phyloP scores from a whole-genome alignment of 2,888 invertebrate genomes.

The Cerastoderma edule region DNA sequence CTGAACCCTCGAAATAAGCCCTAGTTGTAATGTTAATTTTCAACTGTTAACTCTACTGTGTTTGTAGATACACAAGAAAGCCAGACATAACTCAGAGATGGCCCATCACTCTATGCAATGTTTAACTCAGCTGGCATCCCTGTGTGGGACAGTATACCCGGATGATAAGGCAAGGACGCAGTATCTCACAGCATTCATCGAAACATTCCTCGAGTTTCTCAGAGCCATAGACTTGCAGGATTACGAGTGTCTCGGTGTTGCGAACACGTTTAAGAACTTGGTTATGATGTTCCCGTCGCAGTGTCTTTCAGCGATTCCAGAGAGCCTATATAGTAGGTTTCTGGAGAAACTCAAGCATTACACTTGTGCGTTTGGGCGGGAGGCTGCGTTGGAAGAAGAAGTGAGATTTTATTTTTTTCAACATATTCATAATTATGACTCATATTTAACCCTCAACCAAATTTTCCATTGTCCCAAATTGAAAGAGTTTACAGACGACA shows the following conservation, averaged over 20 bases:
- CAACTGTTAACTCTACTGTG: no score
- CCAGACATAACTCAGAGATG: slow-evolving; percentile 90
- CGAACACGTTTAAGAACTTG: slow-evolving; percentile 88
- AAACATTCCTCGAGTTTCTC: slow-evolving; percentile 87
- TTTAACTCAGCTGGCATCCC: slow-evolving; percentile 91
- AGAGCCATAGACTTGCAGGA: slow-evolving; percentile 87
- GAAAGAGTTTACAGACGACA: no score
- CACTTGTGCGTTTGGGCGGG: slow-evolving; percentile 88
- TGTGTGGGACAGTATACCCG: slow-evolving; percentile 87
- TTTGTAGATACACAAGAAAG: slow-evolving; percentile 89
- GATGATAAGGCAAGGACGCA: slow-evolving; percentile 85
- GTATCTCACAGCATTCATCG: slow-evolving; percentile 87
- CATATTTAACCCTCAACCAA: no score
- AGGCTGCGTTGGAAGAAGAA: slow-evolving; percentile 88
- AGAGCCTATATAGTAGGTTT: slow-evolving; percentile 86
- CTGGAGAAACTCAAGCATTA: slow-evolving; percentile 87
- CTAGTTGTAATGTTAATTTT: no score
- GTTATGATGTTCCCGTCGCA: slow-evolving; percentile 86
- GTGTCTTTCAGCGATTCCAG: slow-evolving; percentile 85
- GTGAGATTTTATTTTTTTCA: slow-evolving; percentile 82
- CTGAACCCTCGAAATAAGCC: no score
- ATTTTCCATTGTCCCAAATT: no score
- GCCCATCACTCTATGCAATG: slow-evolving; percentile 92
- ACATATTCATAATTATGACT: no score
- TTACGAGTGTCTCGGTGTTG: slow-evolving; percentile 89